Evolutionary conservation across 2,113 vertebrate species (phyloP).

Genomic region (Rallus limicola): DNA sequence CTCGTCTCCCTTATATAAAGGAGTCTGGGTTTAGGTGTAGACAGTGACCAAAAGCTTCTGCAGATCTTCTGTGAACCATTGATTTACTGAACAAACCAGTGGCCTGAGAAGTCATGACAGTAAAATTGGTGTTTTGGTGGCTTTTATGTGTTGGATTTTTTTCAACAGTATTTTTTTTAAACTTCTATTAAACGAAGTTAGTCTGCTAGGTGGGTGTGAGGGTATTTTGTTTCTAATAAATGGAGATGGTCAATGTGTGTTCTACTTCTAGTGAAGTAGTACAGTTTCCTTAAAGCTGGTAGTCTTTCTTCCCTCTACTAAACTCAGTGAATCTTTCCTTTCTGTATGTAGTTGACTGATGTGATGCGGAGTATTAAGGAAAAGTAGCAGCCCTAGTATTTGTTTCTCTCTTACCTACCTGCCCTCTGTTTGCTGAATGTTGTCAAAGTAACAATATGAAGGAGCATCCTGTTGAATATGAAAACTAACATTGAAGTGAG

Average conservation of each 20-base stretch:
- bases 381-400: neutral
- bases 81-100: neutral
- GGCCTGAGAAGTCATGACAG: neutral
- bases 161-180: neutral
- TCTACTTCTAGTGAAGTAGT: neutral
- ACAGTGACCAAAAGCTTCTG: neutral
- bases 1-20: neutral
- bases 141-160: neutral
- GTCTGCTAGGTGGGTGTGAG: accelerated
- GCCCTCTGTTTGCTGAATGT: neutral
- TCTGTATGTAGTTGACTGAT: neutral
- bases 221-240: neutral
- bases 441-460: neutral
- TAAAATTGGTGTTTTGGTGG: neutral
- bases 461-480: neutral
- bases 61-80: neutral
- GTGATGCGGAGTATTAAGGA: neutral
- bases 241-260: neutral
- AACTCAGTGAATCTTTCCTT: neutral
- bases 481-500: neutral
- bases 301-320: neutral
- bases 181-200: neutral
- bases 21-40: neutral
- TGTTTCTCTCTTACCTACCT: neutral
- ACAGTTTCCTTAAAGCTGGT: neutral